Percentiles rank a stretch among this genome's conserved stretches.
Evolutionary conservation across 1,140 invertebrate species (phyloP).

Genomic region (Drosophila albomicans): DNA sequence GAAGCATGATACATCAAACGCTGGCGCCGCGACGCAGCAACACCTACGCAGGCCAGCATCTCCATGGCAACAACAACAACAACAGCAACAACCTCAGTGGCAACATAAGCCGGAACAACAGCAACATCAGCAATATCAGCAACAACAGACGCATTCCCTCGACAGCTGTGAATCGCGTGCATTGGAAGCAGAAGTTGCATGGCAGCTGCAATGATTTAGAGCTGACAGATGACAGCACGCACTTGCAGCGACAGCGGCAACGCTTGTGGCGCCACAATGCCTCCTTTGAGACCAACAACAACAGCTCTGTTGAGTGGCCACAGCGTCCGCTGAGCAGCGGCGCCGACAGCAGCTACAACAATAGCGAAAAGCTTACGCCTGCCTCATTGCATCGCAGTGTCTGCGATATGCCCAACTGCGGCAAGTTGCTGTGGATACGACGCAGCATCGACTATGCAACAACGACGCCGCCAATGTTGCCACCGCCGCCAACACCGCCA

Average conservation of each 20-base stretch:
- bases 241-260: slow-evolving; percentile 17
- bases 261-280: slow-evolving; percentile 37
- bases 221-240: slow-evolving; percentile 31
- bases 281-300: slow-evolving; percentile 10
- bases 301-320: slow-evolving; percentile 27
- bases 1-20: slow-evolving; percentile 73
- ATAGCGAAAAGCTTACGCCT: slow-evolving; percentile 29
- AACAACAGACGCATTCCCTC: slow-evolving; percentile 1
- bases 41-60: slow-evolving; percentile 54
- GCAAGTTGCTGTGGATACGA: slow-evolving; percentile 78
- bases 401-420: slow-evolving; percentile 80
- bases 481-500: slow-evolving; percentile 35
- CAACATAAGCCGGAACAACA: slow-evolving; percentile 7
- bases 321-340: slow-evolving; percentile 63
- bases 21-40: slow-evolving; percentile 66
- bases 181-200: slow-evolving; percentile 66
- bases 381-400: slow-evolving; percentile 47
- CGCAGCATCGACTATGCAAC: slow-evolving; percentile 44
- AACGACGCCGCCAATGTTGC: slow-evolving; percentile 35
- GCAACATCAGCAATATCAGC: slow-evolving; percentile 18
- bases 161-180: slow-evolving; percentile 41
- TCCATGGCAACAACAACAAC: slow-evolving; percentile 41
- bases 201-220: slow-evolving; percentile 72
- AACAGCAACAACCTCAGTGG: not conserved
- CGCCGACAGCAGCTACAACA: slow-evolving; percentile 25